Conservation (phyloP, 2,113 vertebrate genomes). For the Pholis gunnellus region DNA sequence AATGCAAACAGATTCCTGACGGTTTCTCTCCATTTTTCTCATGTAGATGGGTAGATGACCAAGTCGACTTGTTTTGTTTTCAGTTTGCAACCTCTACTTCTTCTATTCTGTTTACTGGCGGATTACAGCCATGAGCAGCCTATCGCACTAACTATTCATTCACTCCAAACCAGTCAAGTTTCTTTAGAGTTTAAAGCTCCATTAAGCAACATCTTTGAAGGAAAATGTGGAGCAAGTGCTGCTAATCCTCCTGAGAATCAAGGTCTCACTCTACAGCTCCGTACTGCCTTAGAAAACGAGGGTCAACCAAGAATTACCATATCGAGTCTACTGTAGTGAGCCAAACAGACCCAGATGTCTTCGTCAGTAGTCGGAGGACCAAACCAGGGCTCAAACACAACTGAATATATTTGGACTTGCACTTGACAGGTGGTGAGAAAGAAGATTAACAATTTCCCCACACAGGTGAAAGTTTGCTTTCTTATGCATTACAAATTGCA, state of each 20-base stretch:
- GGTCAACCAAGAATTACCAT: background rate
- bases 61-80: too few species aligned
- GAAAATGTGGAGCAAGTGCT: background rate
- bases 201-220: background rate
- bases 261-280: background rate
- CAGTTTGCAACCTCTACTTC: too few species aligned
- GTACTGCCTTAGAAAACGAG: background rate
- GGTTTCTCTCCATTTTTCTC: too few species aligned
- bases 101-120: too few species aligned
- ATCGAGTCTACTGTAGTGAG: background rate
- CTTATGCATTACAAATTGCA: slow-evolving; percentile 20
- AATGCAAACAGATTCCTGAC: too few species aligned
- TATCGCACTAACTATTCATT: too few species aligned
- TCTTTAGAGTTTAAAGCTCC: slow-evolving; percentile 8
- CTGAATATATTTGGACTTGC: slow-evolving; percentile 25
- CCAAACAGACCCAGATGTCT: slow-evolving; percentile 3
- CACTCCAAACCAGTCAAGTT: too few species aligned
- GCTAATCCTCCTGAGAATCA: slow-evolving; percentile 4
- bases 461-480: slow-evolving; percentile 39
- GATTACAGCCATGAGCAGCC: too few species aligned
- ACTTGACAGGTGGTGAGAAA: slow-evolving; percentile 37
- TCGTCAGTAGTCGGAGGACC: slow-evolving; percentile 11
- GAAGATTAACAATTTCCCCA: slow-evolving; percentile 30
- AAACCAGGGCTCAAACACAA: slow-evolving; percentile 18
- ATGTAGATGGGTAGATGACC: too few species aligned